Evolutionary conservation across 2,888 invertebrate species (phyloP), one percentile per base, ranked within the genome.

Genomic region (Heliconius erato): DNA sequence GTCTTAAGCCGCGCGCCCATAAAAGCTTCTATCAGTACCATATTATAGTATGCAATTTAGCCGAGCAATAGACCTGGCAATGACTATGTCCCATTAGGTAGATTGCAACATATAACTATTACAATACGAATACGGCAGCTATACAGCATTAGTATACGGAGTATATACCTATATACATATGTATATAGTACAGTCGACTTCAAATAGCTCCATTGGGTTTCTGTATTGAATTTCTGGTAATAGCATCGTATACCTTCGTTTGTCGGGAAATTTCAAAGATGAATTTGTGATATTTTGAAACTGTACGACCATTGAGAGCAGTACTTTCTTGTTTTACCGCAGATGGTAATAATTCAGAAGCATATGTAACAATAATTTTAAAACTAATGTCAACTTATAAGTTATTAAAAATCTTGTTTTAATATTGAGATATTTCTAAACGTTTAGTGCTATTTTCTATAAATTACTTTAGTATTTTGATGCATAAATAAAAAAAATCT

Each of bases 181-280:
- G 79, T 80, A 80, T 65, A 44, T 54, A 77, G 67, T 80, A 74
- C 78, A 81, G 71, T 79, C 68, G 71, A 77, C 79, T 68, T 68
- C 83, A 28, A 85, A 84, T 78, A 84, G 74, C 79, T 81, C 79
- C 77, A 83, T 77, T 82, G 77, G 74, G 76, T 81, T 85, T 83
- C 80, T 77, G 83, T 85, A 84, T 85, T 83, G 85, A 85, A 86
- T 85, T 84, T 85, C 84, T 82, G 83, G 81, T 82, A 85, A 85
- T 79, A 82, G 80, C 81, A 80, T 83, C 83, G 83, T 84, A 83
- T 85, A 80, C 84, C 80, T 85, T 83, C 85, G 85, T 84, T 86
- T 83, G 85, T 82, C 80, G 83, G 84, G 84, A 84, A 89, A 84
- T 74, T 81, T 85, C 82, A 80, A 74, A 68, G 82, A 83, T 80